Conservation (phyloP, 2,888 invertebrate genomes). For the Cephus nigrinus region DNA sequence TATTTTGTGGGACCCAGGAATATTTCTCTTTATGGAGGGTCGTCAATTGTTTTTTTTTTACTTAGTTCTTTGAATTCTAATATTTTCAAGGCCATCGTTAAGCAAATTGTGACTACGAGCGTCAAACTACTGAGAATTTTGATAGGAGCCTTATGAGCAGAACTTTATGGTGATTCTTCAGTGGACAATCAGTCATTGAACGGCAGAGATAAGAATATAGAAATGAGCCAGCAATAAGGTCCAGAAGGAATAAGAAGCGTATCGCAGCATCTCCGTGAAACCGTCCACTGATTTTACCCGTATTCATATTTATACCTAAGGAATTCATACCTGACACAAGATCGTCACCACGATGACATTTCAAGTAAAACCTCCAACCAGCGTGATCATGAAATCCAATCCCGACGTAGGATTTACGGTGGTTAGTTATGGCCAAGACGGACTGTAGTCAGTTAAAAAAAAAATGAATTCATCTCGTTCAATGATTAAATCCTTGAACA, state of each 20-base stretch:
- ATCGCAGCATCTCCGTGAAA: conserved; percentile 22
- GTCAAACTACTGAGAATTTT: background rate
- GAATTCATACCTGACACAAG: background rate
- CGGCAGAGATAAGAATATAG: background rate
- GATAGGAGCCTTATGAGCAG: background rate
- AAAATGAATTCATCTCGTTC: background rate
- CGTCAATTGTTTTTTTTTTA: background rate
- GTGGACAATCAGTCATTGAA: background rate
- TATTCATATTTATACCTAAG: background rate
- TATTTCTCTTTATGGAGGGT: background rate
- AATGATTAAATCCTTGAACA: conserved; percentile 34
- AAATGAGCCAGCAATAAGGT: background rate
- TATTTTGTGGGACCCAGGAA: background rate
- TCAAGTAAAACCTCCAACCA: background rate
- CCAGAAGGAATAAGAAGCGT: background rate
- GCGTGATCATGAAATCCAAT: background rate
- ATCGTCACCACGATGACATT: background rate
- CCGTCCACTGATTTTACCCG: conserved; percentile 14
- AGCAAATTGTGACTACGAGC: background rate
- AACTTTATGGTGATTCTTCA: background rate
- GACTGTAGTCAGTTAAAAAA: background rate
- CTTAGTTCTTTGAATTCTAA: background rate
- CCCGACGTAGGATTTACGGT: background rate
- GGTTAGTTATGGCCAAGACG: background rate
- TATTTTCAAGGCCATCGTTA: background rate